These are phyloP conservation scores for Seriola aureovittata DNA, from an alignment of 2,113 vertebrate species.

Conservation along the genomic window DNA sequence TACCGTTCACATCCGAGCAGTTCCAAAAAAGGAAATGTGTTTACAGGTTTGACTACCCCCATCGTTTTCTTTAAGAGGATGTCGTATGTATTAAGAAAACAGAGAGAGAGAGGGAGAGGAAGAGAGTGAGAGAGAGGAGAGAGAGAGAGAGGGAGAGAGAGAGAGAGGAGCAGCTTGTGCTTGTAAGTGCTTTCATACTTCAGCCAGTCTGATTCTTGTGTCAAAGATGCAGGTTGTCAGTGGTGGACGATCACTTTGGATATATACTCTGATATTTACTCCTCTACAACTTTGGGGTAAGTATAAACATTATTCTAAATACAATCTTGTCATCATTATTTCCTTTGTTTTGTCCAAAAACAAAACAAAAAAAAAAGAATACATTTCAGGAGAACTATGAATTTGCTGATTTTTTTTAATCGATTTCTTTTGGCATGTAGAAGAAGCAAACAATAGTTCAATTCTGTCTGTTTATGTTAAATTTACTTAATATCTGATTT, in stretches of 20 bases:
- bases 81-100: constrained; percentile 68
- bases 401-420: too few species aligned
- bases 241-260: constrained; percentile 45
- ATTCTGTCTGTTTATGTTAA: neutral
- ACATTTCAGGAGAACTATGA: neutral
- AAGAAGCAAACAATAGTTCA: neutral
- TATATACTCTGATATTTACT: constrained; percentile 45
- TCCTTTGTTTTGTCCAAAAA: neutral
- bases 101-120: constrained; percentile 38
- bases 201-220: constrained; percentile 9
- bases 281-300: constrained; percentile 69
- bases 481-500: neutral
- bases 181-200: constrained; percentile 9
- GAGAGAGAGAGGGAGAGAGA: constrained; percentile 39
- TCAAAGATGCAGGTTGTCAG: constrained; percentile 66
- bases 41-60: constrained; percentile 66
- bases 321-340: neutral
- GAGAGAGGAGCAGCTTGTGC: neutral
- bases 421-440: neutral
- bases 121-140: constrained; percentile 34
- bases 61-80: constrained; percentile 68
- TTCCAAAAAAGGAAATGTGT: constrained; percentile 75
- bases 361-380: neutral
- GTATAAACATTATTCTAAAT: neutral
- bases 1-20: constrained; percentile 11